These are phyloP conservation scores for Lophius piscatorius DNA, from an alignment of 2,113 vertebrate genomes.

Conservation along the genomic window DNA sequence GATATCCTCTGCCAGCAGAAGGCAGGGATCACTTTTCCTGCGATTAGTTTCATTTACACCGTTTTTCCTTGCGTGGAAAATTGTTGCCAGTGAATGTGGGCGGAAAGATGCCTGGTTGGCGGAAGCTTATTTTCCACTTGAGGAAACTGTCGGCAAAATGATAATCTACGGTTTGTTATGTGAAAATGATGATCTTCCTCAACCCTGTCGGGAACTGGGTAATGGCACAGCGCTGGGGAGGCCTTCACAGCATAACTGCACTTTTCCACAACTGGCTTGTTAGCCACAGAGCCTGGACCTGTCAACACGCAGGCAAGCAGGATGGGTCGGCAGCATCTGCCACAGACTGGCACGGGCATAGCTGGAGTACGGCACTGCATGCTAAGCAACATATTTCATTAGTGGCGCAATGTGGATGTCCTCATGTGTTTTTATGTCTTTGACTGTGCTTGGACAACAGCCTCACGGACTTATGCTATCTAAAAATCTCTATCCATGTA, in stretches of 20 bases:
- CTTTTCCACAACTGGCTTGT: slow-evolving; percentile 64
- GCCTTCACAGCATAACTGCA: slow-evolving; percentile 64
- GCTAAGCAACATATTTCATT: slow-evolving; percentile 19
- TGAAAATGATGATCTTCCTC: slow-evolving; percentile 73
- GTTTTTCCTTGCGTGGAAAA: slow-evolving; percentile 63
- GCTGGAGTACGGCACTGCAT: slow-evolving; percentile 26
- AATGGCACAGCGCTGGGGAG: slow-evolving; percentile 69
- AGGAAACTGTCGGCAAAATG: slow-evolving; percentile 77
- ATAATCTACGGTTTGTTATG: slow-evolving; percentile 81
- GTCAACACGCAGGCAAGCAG: slow-evolving; percentile 50
- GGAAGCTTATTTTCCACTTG: slow-evolving; percentile 79
- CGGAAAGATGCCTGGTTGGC: slow-evolving; percentile 47
- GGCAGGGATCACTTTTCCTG: slow-evolving; percentile 63
- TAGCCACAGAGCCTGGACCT: slow-evolving; percentile 61
- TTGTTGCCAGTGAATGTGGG: slow-evolving; percentile 54
- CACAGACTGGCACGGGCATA: slow-evolving; percentile 30
- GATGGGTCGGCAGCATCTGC: slow-evolving; percentile 44
- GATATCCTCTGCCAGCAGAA: slow-evolving; percentile 64
- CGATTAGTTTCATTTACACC: slow-evolving; percentile 70
- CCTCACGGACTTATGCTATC: neutral
- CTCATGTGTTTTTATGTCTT: slow-evolving; percentile 2
- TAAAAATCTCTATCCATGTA: neutral
- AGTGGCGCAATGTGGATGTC: neutral
- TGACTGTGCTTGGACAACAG: neutral
- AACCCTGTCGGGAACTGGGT: slow-evolving; percentile 63